These are phyloP conservation scores for Actenoides hombroni DNA, from an alignment of 2,113 vertebrate species.

Conservation along the genomic window DNA sequence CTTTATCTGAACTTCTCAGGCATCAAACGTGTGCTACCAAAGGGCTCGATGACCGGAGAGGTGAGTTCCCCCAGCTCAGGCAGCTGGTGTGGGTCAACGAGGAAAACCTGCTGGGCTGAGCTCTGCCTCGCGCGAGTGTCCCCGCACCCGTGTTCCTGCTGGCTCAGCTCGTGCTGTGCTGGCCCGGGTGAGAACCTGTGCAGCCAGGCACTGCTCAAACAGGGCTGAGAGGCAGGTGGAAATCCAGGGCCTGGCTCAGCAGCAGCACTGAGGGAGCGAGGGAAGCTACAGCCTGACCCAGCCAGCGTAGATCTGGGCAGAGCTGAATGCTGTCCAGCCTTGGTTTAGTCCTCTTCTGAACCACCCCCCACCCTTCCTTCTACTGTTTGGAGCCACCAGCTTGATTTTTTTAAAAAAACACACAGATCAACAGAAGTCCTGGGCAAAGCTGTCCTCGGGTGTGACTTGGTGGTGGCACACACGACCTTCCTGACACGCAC, in stretches of 20 bases:
- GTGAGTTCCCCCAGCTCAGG: neutral
- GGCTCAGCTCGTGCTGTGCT: neutral
- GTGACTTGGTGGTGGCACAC: neutral
- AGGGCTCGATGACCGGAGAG: constrained; percentile 29
- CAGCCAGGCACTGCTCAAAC: neutral
- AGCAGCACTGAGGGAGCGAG: neutral
- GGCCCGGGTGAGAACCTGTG: neutral
- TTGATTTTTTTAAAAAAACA: neutral
- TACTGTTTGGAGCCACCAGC: neutral
- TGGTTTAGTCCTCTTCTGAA: neutral
- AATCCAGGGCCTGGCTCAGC: neutral
- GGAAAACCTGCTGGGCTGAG: neutral
- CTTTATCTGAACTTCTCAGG: constrained; percentile 51
- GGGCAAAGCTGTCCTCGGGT: rapidly evolving
- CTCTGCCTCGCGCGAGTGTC: neutral
- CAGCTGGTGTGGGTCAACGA: neutral
- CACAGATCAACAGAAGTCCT: neutral
- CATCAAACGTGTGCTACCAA: constrained; percentile 40
- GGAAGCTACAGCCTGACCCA: neutral
- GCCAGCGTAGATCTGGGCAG: neutral
- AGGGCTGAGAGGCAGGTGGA: neutral
- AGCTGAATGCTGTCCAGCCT: neutral
- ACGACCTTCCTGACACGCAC: rapidly evolving
- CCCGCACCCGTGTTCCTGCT: neutral
- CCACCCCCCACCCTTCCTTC: neutral